Percentiles rank a stretch among this genome's conserved stretches.
phyloP scores from a whole-genome alignment of 2,888 invertebrate genomes.

The Cistogaster globosa region DNA sequence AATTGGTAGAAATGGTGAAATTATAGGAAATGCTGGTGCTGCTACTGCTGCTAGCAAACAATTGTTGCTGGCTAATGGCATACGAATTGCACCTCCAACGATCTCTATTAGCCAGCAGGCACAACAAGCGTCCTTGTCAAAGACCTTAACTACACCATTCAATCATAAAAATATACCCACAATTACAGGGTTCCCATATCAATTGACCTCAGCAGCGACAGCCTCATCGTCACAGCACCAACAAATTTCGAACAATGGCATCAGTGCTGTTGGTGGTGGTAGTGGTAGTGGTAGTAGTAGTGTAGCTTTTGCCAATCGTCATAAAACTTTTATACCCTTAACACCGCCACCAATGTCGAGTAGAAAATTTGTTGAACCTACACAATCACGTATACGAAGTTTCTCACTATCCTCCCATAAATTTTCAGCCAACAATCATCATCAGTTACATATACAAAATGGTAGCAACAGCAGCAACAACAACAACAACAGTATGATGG shows the following conservation, averaged over 20 bases:
- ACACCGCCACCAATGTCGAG: slow-evolving; percentile 82
- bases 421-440: slow-evolving; percentile 79
- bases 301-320: slow-evolving; percentile 70
- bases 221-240: slow-evolving; percentile 43
- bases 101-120: slow-evolving; percentile 62
- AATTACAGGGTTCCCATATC: slow-evolving; percentile 59
- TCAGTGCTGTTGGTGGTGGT: slow-evolving; percentile 7
- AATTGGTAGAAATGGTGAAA: slow-evolving; percentile 61
- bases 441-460: slow-evolving; percentile 66
- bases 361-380: slow-evolving; percentile 79
- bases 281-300: slow-evolving; percentile 7
- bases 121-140: slow-evolving; percentile 67
- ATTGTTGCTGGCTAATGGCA: slow-evolving; percentile 73
- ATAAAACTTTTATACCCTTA: slow-evolving; percentile 77
- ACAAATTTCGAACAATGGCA: slow-evolving; percentile 6
- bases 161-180: slow-evolving; percentile 55
- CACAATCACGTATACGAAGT: slow-evolving; percentile 80
- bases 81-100: slow-evolving; percentile 74
- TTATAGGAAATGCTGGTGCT: slow-evolving; percentile 68
- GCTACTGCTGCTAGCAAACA: slow-evolving; percentile 72
- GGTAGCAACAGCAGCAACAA: slow-evolving; percentile 65
- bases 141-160: slow-evolving; percentile 69
- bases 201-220: slow-evolving; percentile 30
- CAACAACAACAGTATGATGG: slow-evolving; percentile 69
- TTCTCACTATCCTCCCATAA: slow-evolving; percentile 82